Conservation (phyloP, 2,888 invertebrate species). For the Cheilosia grossa region DNA sequence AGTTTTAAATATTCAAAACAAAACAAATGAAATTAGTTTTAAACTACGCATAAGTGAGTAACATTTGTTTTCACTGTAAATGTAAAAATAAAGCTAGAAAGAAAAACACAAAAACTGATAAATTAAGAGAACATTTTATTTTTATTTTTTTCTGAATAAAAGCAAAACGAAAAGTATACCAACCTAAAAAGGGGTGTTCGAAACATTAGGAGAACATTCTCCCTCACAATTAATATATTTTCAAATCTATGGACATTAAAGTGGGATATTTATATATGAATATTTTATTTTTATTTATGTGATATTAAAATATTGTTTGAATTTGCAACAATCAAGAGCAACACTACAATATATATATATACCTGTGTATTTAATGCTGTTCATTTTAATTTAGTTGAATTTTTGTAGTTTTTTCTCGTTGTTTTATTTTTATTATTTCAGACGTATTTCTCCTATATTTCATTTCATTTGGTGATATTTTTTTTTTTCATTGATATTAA, state of each 20-base stretch:
- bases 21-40: no score
- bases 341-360: slow-evolving; percentile 8
- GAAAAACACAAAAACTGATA: slow-evolving; percentile 28
- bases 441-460: neutral
- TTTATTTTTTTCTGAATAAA: neutral
- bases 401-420: slow-evolving; percentile 10
- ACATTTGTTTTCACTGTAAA: neutral
- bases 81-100: slow-evolving; percentile 16
- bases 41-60: slow-evolving; percentile 2
- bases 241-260: neutral
- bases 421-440: neutral
- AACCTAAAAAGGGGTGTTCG: neutral
- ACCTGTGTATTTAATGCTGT: slow-evolving; percentile 15
- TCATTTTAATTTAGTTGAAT: slow-evolving; percentile 53
- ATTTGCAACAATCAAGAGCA: slow-evolving; percentile 25
- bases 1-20: slow-evolving; percentile 21
- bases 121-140: slow-evolving; percentile 20
- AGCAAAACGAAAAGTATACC: neutral
- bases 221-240: no score
- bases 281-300: slow-evolving; percentile 52
- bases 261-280: slow-evolving; percentile 19
- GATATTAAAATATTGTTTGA: slow-evolving; percentile 63
- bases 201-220: neutral
- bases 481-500: slow-evolving; percentile 39
- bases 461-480: slow-evolving; percentile 66